Evolutionary conservation across 2,113 vertebrate species (phyloP).

Genomic region (Engraulis encrasicolus): DNA sequence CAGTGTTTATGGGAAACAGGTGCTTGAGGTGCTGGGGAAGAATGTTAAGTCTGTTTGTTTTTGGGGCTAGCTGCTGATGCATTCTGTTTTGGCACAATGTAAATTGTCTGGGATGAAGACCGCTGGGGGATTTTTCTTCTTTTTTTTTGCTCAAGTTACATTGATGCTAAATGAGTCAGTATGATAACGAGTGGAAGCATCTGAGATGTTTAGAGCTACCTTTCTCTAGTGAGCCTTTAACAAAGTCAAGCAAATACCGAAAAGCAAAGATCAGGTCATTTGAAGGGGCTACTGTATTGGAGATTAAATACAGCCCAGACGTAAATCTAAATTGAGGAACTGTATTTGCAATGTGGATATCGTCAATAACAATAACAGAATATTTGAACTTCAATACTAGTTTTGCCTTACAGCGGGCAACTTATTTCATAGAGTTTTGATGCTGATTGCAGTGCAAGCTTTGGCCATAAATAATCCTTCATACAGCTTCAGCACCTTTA

Average conservation of each 20-base stretch:
- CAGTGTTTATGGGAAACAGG: conserved; percentile 65
- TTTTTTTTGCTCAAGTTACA: background rate
- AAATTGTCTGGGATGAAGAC: background rate
- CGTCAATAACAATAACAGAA: too few species aligned
- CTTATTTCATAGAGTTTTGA: too few species aligned
- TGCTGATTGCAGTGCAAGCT: too few species aligned
- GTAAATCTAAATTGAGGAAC: too few species aligned
- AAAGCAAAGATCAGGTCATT: background rate
- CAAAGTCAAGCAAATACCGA: background rate
- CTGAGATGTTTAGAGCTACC: background rate
- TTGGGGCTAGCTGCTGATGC: background rate
- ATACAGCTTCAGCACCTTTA: background rate
- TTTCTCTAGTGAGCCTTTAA: background rate
- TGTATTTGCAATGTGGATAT: too few species aligned
- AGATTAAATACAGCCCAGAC: too few species aligned
- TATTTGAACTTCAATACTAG: too few species aligned
- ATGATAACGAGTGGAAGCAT: background rate
- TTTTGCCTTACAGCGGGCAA: too few species aligned
- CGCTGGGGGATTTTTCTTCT: too few species aligned
- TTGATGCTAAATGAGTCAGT: background rate
- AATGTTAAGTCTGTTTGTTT: background rate
- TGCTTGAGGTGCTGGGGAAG: conserved; percentile 46
- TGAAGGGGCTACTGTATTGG: background rate
- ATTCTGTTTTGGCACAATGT: background rate
- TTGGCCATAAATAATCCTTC: too few species aligned